Evolutionary conservation across 2,888 invertebrate species (phyloP).

Genomic region (Cerastis leucographa): DNA sequence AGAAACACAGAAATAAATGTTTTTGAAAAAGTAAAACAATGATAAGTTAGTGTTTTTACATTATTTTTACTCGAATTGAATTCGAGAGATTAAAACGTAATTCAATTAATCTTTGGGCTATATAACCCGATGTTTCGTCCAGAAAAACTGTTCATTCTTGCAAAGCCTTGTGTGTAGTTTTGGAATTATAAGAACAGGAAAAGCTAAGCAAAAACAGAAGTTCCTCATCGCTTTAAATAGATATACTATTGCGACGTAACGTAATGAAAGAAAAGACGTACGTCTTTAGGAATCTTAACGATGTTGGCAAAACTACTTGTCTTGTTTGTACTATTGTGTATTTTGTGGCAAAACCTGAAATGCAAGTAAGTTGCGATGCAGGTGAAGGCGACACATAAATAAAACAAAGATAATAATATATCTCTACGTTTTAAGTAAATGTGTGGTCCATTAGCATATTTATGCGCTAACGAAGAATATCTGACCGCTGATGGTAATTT

Average conservation of each 20-base stretch:
- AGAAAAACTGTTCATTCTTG: too few species aligned
- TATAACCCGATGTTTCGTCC: too few species aligned
- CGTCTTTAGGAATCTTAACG: conserved; percentile 9
- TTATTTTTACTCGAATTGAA: too few species aligned
- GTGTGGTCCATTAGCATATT: conserved; percentile 48
- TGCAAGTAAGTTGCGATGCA: conserved; percentile 30
- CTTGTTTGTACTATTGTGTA: too few species aligned
- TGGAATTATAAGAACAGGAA: too few species aligned
- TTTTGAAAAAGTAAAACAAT: too few species aligned
- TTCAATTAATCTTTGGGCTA: too few species aligned
- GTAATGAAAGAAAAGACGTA: too few species aligned
- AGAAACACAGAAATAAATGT: too few species aligned
- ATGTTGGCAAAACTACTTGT: conserved; percentile 31
- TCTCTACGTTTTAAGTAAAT: conserved; percentile 49
- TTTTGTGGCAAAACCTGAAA: conserved; percentile 31
- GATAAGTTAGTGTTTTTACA: too few species aligned
- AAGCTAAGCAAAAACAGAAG: neutral
- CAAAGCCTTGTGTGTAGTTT: too few species aligned
- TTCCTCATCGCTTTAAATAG: conserved; percentile 18
- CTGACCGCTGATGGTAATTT: conserved; percentile 21
- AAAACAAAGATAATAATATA: conserved; percentile 5
- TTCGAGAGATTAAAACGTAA: too few species aligned
- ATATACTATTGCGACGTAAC: conserved; percentile 1
- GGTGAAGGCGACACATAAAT: conserved; percentile 55
- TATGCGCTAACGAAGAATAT: conserved; percentile 19